phyloP scores from a whole-genome alignment of 2,888 invertebrate genomes.

The Magallana nippona region DNA sequence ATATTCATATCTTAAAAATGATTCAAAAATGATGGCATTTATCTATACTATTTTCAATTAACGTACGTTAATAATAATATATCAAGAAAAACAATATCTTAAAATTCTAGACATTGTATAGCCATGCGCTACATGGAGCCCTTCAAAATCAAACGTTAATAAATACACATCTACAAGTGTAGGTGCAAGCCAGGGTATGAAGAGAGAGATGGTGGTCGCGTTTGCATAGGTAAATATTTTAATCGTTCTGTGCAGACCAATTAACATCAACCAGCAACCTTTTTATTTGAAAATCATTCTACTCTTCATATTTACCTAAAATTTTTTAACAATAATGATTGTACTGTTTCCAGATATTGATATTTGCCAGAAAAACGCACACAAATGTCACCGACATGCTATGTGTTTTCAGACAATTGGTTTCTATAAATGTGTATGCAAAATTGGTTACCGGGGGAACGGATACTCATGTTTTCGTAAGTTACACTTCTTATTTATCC shows the following conservation, averaged over 20 bases:
- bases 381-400: constrained; percentile 49
- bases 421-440: constrained; percentile 50
- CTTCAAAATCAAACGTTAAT: no score
- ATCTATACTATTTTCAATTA: no score
- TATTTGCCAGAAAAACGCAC: constrained; percentile 49
- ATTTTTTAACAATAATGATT: not conserved
- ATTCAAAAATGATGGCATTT: no score
- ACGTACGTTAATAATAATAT: no score
- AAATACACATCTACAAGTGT: not conserved
- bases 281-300: no score
- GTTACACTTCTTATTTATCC: not conserved
- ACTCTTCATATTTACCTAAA: not conserved
- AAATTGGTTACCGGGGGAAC: constrained; percentile 45
- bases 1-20: no score
- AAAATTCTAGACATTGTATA: no score
- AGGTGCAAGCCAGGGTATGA: constrained; percentile 26
- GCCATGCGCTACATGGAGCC: no score
- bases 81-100: no score
- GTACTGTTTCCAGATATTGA: constrained; percentile 49
- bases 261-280: no score
- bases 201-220: not conserved
- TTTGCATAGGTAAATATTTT: constrained; percentile 6
- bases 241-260: not conserved
- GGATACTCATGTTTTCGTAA: constrained; percentile 23
- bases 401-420: constrained; percentile 49